A percentile compares a stretch with the other conserved stretches of the same genome.
Evolutionary conservation across 2,113 vertebrate genomes (phyloP).

Genomic region (Dromas ardeola): DNA sequence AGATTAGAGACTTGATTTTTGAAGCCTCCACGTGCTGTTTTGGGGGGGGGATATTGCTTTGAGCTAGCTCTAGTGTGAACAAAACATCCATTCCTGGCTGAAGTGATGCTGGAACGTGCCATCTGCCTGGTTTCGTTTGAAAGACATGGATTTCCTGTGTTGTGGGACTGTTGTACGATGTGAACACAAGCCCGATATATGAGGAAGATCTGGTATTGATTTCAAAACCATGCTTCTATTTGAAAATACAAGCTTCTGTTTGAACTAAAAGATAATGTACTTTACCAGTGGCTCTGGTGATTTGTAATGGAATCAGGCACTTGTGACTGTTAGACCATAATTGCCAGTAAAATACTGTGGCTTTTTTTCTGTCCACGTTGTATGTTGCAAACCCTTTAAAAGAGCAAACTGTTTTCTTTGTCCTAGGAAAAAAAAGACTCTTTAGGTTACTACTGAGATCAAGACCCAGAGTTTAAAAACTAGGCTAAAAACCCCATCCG

Average conservation of each 20-base stretch:
- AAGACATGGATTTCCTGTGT: neutral
- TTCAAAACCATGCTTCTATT: neutral
- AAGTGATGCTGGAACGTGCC: neutral
- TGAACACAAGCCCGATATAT: rapidly evolving
- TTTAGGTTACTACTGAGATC: neutral
- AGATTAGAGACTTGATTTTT: neutral
- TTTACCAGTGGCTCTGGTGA: neutral
- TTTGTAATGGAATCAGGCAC: neutral
- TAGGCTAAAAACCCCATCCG: neutral
- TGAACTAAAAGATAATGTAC: neutral
- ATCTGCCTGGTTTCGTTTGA: rapidly evolving
- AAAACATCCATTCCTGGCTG: neutral
- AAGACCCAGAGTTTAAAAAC: neutral
- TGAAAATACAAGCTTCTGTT: neutral
- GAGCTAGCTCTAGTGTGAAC: neutral
- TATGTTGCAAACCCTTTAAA: neutral
- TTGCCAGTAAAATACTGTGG: neutral
- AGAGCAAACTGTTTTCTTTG: neutral
- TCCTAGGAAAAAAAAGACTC: neutral
- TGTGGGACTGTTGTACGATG: rapidly evolving
- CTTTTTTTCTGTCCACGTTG: neutral
- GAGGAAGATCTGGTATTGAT: neutral
- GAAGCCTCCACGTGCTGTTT: neutral
- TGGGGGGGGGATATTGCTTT: neutral
- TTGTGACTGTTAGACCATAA: neutral